phyloP scores from a whole-genome alignment of 2,888 invertebrate genomes.

The Acronicta leporina region DNA sequence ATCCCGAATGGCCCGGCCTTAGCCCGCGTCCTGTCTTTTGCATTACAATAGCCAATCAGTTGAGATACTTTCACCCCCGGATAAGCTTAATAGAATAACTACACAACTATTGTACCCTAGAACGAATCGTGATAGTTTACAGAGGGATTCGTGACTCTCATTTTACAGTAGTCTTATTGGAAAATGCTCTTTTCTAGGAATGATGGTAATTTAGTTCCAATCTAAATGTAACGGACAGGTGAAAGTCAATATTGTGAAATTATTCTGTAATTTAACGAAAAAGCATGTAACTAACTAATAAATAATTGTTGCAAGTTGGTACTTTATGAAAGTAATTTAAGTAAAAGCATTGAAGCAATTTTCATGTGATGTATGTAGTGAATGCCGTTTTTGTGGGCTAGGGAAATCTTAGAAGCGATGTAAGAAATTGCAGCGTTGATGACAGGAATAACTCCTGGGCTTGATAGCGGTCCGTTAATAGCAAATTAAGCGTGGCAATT shows the following conservation, averaged over 20 bases:
- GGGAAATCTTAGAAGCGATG: slow-evolving; percentile 66
- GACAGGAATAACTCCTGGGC: slow-evolving; percentile 52
- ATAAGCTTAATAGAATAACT: slow-evolving; percentile 83
- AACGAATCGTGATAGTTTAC: slow-evolving; percentile 83
- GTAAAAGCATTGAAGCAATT: slow-evolving; percentile 50
- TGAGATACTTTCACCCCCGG: slow-evolving; percentile 83
- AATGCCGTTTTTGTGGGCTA: slow-evolving; percentile 44
- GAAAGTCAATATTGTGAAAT: slow-evolving; percentile 75
- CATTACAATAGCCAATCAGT: slow-evolving; percentile 82
- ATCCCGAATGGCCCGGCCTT: slow-evolving; percentile 75
- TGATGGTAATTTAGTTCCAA: slow-evolving; percentile 77
- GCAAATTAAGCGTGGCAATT: slow-evolving; percentile 72
- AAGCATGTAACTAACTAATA: slow-evolving; percentile 57
- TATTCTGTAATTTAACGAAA: slow-evolving; percentile 62
- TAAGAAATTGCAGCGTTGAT: slow-evolving; percentile 70
- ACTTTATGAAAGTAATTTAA: slow-evolving; percentile 49
- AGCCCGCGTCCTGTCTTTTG: slow-evolving; percentile 68
- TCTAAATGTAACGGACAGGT: slow-evolving; percentile 78
- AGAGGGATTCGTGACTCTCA: slow-evolving; percentile 84
- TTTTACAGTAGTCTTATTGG: slow-evolving; percentile 83
- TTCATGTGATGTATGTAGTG: slow-evolving; percentile 38
- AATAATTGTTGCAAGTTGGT: slow-evolving; percentile 50
- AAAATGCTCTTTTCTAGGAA: slow-evolving; percentile 78
- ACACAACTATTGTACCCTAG: slow-evolving; percentile 79
- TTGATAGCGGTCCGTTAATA: slow-evolving; percentile 66